Evolutionary conservation across 1,140 invertebrate genomes (phyloP).

Genomic region (Drosophila seguyi): DNA sequence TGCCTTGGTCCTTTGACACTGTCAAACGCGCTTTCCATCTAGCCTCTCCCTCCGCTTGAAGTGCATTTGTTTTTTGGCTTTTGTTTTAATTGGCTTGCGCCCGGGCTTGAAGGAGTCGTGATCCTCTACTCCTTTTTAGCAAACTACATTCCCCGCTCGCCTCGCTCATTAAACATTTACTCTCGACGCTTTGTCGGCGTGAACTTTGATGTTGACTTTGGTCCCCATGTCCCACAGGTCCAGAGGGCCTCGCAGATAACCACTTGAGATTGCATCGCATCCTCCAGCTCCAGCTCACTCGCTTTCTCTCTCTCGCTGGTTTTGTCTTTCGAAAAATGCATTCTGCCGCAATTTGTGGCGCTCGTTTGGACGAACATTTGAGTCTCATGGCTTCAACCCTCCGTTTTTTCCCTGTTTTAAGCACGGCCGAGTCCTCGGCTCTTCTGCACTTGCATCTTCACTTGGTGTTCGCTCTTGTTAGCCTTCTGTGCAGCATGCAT

Average conservation of each 20-base stretch:
- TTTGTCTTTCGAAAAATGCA: constrained; percentile 78
- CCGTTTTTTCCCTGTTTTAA: background rate
- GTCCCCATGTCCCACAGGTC: constrained; percentile 36
- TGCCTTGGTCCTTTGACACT: constrained; percentile 67
- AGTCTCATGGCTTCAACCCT: constrained; percentile 28
- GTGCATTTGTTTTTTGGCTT: constrained; percentile 83
- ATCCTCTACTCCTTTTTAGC: constrained; percentile 56
- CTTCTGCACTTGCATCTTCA: constrained; percentile 51
- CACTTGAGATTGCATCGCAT: constrained; percentile 77
- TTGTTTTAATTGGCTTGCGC: constrained; percentile 81
- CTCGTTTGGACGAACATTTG: constrained; percentile 52
- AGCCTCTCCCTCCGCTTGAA: constrained; percentile 42
- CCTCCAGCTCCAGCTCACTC: constrained; percentile 9
- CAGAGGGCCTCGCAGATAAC: constrained; percentile 68
- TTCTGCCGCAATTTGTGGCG: constrained; percentile 78
- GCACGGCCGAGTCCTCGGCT: constrained; percentile 25
- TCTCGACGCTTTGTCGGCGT: constrained; percentile 80
- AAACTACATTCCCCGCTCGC: constrained; percentile 57
- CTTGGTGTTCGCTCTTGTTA: constrained; percentile 9
- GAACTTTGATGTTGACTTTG: constrained; percentile 83
- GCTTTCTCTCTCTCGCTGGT: constrained; percentile 24
- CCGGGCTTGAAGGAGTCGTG: constrained; percentile 65
- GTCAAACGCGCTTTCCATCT: constrained; percentile 55
- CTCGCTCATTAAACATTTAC: constrained; percentile 82
- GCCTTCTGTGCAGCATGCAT: constrained; percentile 41